Conservation (phyloP, 2,113 vertebrate genomes). For the Scatophagus argus region DNA sequence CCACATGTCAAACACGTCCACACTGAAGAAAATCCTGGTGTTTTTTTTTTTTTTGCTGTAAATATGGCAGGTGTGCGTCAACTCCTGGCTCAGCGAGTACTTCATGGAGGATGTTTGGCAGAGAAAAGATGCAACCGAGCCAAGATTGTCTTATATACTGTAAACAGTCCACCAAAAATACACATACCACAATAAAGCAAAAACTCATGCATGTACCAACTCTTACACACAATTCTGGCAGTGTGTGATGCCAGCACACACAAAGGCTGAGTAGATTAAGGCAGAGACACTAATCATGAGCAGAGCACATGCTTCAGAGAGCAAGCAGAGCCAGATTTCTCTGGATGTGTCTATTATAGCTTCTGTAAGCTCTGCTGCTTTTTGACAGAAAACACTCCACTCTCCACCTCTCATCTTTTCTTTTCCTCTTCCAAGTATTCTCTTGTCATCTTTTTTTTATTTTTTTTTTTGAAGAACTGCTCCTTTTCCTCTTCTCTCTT, state of each 20-base stretch:
- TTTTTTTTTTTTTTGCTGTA: background rate
- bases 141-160: conserved; percentile 32
- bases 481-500: background rate
- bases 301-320: conserved; percentile 24
- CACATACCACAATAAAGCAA: background rate
- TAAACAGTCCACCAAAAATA: conserved; percentile 24
- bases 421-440: background rate
- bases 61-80: conserved; percentile 8
- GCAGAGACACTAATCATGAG: conserved; percentile 26
- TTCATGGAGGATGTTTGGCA: conserved; percentile 30
- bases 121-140: background rate
- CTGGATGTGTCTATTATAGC: background rate
- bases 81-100: conserved; percentile 2
- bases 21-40: conserved; percentile 8
- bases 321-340: conserved; percentile 4
- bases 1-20: background rate
- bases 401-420: background rate
- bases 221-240: background rate
- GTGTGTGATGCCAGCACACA: background rate
- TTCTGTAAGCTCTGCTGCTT: background rate
- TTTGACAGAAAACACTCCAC: background rate
- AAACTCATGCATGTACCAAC: background rate
- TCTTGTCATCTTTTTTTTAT: background rate
- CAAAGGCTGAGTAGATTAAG: conserved; percentile 7
- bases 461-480: background rate